Evolutionary conservation across 2,113 vertebrate genomes (phyloP).

Genomic region (Lophochroa leadbeateri): DNA sequence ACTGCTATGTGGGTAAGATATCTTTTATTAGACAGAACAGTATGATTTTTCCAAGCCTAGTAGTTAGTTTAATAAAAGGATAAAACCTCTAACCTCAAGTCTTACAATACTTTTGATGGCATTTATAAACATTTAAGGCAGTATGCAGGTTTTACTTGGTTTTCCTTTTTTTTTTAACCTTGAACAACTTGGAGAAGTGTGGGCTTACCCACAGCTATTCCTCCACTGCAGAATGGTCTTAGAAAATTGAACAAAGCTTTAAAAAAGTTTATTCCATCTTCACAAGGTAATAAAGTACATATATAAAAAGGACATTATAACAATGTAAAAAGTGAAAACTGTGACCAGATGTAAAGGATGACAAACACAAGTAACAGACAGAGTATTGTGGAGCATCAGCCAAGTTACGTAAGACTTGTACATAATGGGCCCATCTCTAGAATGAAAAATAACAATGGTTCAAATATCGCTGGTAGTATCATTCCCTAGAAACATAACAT

Average conservation of each 20-base stretch:
- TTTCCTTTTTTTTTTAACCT: neutral
- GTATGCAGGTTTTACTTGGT: neutral
- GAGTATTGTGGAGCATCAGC: neutral
- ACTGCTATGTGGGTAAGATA: neutral
- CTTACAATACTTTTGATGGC: neutral
- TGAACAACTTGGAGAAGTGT: neutral
- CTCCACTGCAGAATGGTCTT: neutral
- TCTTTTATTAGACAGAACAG: neutral
- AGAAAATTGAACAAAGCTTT: neutral
- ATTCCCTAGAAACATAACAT: neutral
- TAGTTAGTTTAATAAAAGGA: neutral
- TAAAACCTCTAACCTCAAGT: neutral
- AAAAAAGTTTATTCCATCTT: neutral
- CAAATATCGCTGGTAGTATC: neutral
- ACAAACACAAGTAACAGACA: neutral
- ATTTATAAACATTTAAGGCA: neutral
- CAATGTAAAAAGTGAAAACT: neutral
- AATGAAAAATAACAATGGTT: neutral
- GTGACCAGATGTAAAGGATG: neutral
- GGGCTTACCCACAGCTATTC: neutral
- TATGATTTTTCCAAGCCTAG: neutral
- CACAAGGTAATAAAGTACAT: neutral
- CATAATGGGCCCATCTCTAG: neutral
- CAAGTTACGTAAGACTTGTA: rapidly evolving
- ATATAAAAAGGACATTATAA: neutral